Base-by-base conservation (phyloP, 2,113 vertebrate genomes). In the Lasiurus cinereus region DNA sequence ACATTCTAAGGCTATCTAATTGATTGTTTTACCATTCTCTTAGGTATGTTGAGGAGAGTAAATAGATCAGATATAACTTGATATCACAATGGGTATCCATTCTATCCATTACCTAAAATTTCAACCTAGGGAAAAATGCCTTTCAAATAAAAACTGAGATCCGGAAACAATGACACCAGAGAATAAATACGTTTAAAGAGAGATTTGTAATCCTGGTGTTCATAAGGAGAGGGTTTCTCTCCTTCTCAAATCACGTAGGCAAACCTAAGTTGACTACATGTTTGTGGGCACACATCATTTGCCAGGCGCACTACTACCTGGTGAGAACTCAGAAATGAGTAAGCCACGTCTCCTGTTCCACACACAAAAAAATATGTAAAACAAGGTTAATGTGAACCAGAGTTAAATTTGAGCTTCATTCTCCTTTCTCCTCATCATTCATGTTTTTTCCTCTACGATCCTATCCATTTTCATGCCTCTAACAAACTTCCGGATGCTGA, bases 31-130 rank as follows among this genome's bases (percentile, higher is more conserved):
- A 19, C 10, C 31, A n/a, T 93, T 69, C 29, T 89, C 27, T 56
- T 86, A 79, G n/a, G 89, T 77, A 15, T 43, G 12, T 31, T 31
- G 10, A 93, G 27, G 8, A 52, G 24, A 22, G n/a, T 76, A 95
- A 88, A 91, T 52, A 39, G 18, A 72, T 77, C 52, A 64, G 8
- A 29, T 73, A 29, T 43, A 70, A 70, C 19, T 50, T 48, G n/a
- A 67, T 56, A 2, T 7, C 9, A n/a, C 84, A 50, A 62, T n/a
- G 70, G 29, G 31, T 93, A 69, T 76, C 27, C 33, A n/a, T 87
- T 66, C 31, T 86, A 73, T 64, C 36, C 36, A n/a, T 91, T 72
- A 91, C 29, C 27, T 93, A 56, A 10, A 87, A 46, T 89, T 96
- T 88, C 52, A 66, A 91, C 46, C 33, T 84, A 15, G 8, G 6